A percentile compares a stretch with the other conserved stretches of the same genome.
These are phyloP conservation scores for Drosophila bunnanda DNA, from an alignment of 2,888 invertebrate species.

Conservation along the genomic window DNA sequence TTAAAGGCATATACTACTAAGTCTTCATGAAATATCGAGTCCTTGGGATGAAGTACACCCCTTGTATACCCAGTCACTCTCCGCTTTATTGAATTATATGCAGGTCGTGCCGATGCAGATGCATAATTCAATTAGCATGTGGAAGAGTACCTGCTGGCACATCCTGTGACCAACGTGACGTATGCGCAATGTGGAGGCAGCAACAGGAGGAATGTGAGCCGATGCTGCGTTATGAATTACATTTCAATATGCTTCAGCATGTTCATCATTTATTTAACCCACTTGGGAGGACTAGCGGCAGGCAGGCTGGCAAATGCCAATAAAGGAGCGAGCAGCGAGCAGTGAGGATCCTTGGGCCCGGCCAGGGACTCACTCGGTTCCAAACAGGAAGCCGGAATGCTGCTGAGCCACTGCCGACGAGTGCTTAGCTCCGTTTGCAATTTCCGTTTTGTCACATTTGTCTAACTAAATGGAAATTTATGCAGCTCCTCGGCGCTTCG, in stretches of 20 bases:
- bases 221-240: slow-evolving; percentile 69
- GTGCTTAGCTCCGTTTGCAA: slow-evolving; percentile 67
- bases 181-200: slow-evolving; percentile 27
- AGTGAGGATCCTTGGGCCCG: slow-evolving; percentile 21
- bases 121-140: slow-evolving; percentile 59
- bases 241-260: slow-evolving; percentile 74
- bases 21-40: background rate
- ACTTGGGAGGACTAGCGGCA: slow-evolving; percentile 32
- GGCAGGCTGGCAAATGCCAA: slow-evolving; percentile 38
- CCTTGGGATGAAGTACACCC: background rate
- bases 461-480: slow-evolving; percentile 76
- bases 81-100: slow-evolving; percentile 44
- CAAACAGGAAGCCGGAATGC: slow-evolving; percentile 57
- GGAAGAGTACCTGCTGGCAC: slow-evolving; percentile 27
- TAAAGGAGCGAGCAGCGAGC: slow-evolving; percentile 39
- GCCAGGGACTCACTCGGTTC: slow-evolving; percentile 50
- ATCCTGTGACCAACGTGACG: slow-evolving; percentile 40
- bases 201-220: slow-evolving; percentile 19
- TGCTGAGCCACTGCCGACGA: slow-evolving; percentile 46
- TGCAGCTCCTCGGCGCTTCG: slow-evolving; percentile 45
- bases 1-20: background rate
- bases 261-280: slow-evolving; percentile 70
- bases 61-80: background rate
- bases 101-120: slow-evolving; percentile 37
- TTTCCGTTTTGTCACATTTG: slow-evolving; percentile 76